Conservation (phyloP, 2,113 vertebrate species). For the Erinaceus europaeus region DNA sequence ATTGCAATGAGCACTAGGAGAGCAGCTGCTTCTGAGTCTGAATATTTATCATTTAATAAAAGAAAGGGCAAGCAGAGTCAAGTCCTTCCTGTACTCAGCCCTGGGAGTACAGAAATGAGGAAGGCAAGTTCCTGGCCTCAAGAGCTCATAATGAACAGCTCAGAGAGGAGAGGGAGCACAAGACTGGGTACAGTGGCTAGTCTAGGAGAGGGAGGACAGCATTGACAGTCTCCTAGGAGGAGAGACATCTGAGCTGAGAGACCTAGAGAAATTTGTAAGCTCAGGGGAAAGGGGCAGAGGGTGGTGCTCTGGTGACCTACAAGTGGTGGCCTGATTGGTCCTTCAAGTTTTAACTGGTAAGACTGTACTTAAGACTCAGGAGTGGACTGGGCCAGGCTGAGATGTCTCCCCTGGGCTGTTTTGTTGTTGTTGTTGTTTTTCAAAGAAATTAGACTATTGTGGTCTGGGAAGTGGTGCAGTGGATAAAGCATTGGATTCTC, state of each 20-base stretch:
- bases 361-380: neutral
- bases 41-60: neutral
- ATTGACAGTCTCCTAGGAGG: neutral
- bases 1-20: neutral
- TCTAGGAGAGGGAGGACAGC: neutral
- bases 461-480: no score
- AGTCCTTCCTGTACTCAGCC: neutral
- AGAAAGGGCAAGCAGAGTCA: neutral
- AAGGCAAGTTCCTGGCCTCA: neutral
- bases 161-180: neutral
- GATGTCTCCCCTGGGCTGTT: neutral
- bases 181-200: neutral
- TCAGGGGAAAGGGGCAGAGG: neutral
- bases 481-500: neutral
- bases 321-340: no score
- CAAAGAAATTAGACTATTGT: no score
- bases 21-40: neutral
- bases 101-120: neutral
- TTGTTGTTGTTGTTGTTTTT: neutral
- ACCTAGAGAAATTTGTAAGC: neutral
- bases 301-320: neutral
- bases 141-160: neutral
- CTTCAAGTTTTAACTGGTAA: neutral
- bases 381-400: no score
- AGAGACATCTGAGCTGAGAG: neutral